Base-by-base conservation (phyloP, 2,113 vertebrate species). In the Nannobrachium achirus region DNA sequence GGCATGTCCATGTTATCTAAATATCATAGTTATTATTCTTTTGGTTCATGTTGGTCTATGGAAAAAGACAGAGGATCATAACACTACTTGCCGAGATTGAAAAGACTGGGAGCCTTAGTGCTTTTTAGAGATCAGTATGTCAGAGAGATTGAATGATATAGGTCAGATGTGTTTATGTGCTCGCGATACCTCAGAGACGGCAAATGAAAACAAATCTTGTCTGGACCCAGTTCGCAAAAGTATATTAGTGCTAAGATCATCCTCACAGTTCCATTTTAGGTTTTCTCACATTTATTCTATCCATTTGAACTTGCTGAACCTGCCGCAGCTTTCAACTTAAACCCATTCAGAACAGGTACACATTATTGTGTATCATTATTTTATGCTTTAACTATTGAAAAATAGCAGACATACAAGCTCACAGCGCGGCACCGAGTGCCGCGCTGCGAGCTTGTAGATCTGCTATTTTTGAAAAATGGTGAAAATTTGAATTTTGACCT, bases 151-250 rank as follows among this genome's bases (percentile, higher is more conserved):
- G 79, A 84, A 48, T 61, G 65, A 75, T 67, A 57, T 33, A 65
- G 75, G 75, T 75, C 75, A 53, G 44, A 72, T 63, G 52, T 76
- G 78, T 76, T 81, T 81, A 73, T 76, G 68, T 42, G 66, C 60
- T 56, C 49, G 18, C 50, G 7, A 61, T 73, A 68, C 55, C 66
- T 77, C 69, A 65, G 50, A 63, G 56, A 63, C 56, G 65, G 63
- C 58, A 63, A 76, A 79, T 74, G 63, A 81, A 79, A 71, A 81
- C 72, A 81, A 76, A 65, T 33, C 60, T 52, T 56, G 56, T 4
- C 63, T 78, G 69, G 68, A 39, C 20, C 44, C 58, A 49, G 69
- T 74, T 64, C 18, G 38, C 18, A 33, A 65, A 71, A 57, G 33
- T 33, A 69, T 18, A 66, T 65, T 44, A 11, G 53, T 20, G 53